phyloP scores from a whole-genome alignment of 2,888 invertebrate genomes.

The Agonum fuliginosum region DNA sequence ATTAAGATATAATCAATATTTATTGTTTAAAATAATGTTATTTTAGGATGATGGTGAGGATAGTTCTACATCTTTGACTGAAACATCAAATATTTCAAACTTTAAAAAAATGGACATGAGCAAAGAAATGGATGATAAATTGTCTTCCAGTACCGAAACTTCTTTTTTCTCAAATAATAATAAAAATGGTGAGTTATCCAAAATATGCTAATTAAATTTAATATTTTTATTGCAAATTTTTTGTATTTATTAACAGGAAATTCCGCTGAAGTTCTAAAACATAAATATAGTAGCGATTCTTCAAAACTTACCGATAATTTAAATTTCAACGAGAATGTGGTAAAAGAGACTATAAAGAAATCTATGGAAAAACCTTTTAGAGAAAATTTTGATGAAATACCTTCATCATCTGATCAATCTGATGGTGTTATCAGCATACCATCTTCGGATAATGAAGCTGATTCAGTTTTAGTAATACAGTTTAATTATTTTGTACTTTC shows the following conservation, averaged over 20 bases:
- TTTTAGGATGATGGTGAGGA: slow-evolving; percentile 11
- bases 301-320: not conserved
- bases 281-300: too few relatives aligned
- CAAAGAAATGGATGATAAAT: not conserved
- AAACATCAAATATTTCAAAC: not conserved
- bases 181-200: not conserved
- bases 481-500: not conserved
- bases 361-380: not conserved
- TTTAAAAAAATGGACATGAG: not conserved
- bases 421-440: slow-evolving; percentile 1
- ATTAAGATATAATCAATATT: too few relatives aligned
- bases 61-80: not conserved
- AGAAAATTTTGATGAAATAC: not conserved
- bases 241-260: too few relatives aligned
- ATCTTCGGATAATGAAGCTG: not conserved
- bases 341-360: not conserved
- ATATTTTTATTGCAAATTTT: too few relatives aligned
- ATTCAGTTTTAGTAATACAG: not conserved
- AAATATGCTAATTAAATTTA: too few relatives aligned
- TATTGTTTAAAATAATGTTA: not conserved
- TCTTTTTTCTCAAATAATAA: not conserved
- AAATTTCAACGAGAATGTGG: not conserved
- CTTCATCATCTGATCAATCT: slow-evolving; percentile 5
- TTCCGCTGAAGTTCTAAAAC: too few relatives aligned
- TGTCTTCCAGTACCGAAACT: not conserved